Percentiles rank a stretch among this genome's conserved stretches.
Evolutionary conservation across 2,113 vertebrate species (phyloP).

Genomic region (Athene cunicularia): DNA sequence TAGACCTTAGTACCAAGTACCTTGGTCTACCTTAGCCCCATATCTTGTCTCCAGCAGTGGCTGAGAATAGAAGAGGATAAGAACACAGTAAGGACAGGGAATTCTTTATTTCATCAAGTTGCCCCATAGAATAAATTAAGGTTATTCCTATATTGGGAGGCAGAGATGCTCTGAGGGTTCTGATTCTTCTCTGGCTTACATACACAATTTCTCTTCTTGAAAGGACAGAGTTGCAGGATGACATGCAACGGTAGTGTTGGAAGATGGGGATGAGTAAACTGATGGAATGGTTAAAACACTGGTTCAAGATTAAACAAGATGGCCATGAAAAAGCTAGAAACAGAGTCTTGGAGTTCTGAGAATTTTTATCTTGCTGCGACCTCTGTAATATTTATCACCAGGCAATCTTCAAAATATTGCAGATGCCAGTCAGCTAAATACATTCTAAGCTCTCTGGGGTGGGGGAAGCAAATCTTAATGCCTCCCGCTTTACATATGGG

Average conservation of each 20-base stretch:
- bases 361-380: background rate
- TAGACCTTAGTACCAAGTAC: background rate
- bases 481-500: background rate
- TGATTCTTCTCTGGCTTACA: background rate
- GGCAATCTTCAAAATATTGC: background rate
- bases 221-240: background rate
- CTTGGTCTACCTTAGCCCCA: background rate
- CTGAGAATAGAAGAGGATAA: background rate
- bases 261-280: background rate
- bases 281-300: background rate
- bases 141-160: background rate
- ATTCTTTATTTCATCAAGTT: background rate
- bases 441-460: background rate
- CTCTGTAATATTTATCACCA: background rate
- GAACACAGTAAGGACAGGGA: background rate
- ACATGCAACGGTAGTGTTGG: background rate
- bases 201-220: background rate
- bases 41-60: background rate
- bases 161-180: background rate
- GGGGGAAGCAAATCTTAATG: too few relatives aligned
- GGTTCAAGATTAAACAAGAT: background rate
- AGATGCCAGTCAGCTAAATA: background rate
- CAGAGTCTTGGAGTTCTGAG: background rate
- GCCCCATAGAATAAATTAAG: background rate
- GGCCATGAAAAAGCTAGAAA: background rate